Base-by-base conservation (phyloP, 2,113 vertebrate genomes). In the Andinoacara biseriatus region DNA sequence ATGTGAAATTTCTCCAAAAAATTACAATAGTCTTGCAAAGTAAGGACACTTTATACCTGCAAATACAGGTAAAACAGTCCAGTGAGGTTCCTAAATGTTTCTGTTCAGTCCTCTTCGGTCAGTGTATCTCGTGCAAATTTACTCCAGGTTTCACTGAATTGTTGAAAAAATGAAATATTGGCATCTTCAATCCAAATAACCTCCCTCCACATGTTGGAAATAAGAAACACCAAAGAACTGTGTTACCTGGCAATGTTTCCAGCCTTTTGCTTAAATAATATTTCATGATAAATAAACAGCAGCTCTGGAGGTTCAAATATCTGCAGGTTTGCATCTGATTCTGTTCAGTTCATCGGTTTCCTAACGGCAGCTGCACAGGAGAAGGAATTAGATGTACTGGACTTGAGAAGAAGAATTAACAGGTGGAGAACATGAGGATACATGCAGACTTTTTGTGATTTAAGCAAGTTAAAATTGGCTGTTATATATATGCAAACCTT, bases 91-190 rank as follows among this genome's bases (percentile, higher is more conserved):
- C 3, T 52, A 31, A 52, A 52, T 31, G 31, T 62, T 62, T 20
- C 31, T 7, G 60, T 62, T 18, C n/a, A 20, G 10, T 13, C 24
- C 29, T 0, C 20, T 69, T 20, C 5, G 40, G 10, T 2, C 43
- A 11, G 5, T 2, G 0, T n/a, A 35, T 13, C 18, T 20, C 31
- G 43, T 46, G 26, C 17, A 49, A 49, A 69, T 20, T 0, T 52
- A 52, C 17, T 52, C 49, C 49, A 15, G 0, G 46, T 69, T 69
- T 69, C 0, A 31, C 7, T 49, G 1, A 20, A 31, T 20, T 52
- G 10, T 17, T 52, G 4, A 49, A 69, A 54, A 54, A 49, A 20
- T n/a, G n/a, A n/a, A 13, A 17, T 31, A 46, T 29, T 49, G 15
- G 3, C 26, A 31, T 31, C 24, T 52, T 0, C 43, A 5, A 6